Evolutionary conservation across 1,140 invertebrate species (phyloP).

Genomic region (Cydia splendana): DNA sequence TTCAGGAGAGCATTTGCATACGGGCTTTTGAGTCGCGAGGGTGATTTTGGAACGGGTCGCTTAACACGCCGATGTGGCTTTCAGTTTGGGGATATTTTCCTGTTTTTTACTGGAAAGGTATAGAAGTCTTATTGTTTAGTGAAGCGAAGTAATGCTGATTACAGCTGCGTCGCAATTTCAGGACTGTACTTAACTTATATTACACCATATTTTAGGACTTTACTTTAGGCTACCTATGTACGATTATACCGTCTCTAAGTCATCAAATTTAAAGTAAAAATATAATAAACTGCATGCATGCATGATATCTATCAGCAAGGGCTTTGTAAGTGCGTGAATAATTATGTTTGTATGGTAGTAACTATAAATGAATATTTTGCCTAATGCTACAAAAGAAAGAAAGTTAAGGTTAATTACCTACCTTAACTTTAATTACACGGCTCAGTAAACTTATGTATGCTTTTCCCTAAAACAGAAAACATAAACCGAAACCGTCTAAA

Average conservation of each 20-base stretch:
- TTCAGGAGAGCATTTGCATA: conserved; percentile 74
- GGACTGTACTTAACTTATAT: not conserved
- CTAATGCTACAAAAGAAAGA: too few species aligned
- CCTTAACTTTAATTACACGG: too few species aligned
- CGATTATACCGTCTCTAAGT: too few species aligned
- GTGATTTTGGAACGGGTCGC: conserved; percentile 65
- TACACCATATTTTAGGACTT: not conserved
- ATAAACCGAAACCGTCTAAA: not conserved
- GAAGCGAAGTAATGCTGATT: conserved; percentile 12
- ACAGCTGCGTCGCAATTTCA: not conserved
- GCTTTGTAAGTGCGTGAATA: too few species aligned
- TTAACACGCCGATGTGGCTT: conserved; percentile 57
- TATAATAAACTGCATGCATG: too few species aligned
- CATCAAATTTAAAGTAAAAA: too few species aligned
- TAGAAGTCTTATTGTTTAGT: conserved; percentile 5
- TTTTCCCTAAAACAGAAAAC: not conserved
- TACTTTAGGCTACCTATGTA: not conserved
- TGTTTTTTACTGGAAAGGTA: conserved; percentile 46
- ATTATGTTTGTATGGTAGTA: too few species aligned
- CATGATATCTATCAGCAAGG: too few species aligned
- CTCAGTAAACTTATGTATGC: not conserved
- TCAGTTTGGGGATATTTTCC: conserved; percentile 52
- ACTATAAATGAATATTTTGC: too few species aligned
- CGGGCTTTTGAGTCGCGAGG: conserved; percentile 59
- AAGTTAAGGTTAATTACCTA: too few species aligned